Conservation (phyloP, 2,888 invertebrate genomes). For the Ganaspis brasiliensis region DNA sequence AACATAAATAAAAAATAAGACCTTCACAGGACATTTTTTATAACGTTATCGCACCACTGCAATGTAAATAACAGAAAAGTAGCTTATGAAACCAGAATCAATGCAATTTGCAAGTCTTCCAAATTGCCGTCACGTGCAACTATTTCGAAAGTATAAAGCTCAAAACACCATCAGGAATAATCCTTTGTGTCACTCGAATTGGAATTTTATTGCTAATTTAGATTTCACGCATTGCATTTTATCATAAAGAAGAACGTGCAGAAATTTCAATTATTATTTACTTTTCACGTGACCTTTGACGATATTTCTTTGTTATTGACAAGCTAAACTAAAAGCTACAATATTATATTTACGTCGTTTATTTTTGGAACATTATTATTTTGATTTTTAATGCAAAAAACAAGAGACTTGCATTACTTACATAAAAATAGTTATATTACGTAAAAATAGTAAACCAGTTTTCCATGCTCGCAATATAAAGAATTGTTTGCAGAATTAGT, state of each 20-base stretch:
- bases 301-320: background rate
- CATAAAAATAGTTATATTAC: too few relatives aligned
- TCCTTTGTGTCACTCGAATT: background rate
- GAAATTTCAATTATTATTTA: background rate
- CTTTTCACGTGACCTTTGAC: background rate
- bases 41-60: background rate
- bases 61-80: background rate
- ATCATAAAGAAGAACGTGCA: background rate
- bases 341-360: too few relatives aligned
- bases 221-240: slow-evolving; percentile 1
- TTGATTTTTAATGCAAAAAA: too few relatives aligned
- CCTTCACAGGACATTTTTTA: background rate
- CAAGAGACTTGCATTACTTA: too few relatives aligned
- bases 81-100: background rate
- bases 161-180: slow-evolving; percentile 5
- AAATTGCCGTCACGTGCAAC: slow-evolving; percentile 18
- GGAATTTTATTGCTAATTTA: background rate
- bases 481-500: too few relatives aligned
- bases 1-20: background rate
- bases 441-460: too few relatives aligned
- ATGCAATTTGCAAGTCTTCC: slow-evolving; percentile 14
- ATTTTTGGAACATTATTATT: too few relatives aligned
- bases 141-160: slow-evolving; percentile 18
- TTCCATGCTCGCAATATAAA: too few relatives aligned
- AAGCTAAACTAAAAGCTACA: background rate